Evolutionary conservation across 2,113 vertebrate genomes (phyloP).

Genomic region (Anguilla rostrata): DNA sequence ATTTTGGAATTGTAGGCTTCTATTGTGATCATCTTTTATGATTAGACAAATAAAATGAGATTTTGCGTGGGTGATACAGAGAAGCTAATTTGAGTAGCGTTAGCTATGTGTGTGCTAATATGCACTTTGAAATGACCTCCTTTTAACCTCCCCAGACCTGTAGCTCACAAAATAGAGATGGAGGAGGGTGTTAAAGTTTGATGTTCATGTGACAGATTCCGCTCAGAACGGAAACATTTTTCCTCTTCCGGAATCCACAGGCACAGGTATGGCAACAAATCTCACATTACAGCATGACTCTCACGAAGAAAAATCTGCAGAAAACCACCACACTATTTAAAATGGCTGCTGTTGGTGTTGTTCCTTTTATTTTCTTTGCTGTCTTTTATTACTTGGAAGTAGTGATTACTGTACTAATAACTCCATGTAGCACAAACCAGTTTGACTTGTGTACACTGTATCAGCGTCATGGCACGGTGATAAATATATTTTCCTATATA

Average conservation of each 20-base stretch:
- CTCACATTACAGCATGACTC: slow-evolving; percentile 13
- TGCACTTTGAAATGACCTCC: neutral
- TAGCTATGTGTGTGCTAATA: neutral
- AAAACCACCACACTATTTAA: neutral
- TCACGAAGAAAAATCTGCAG: neutral
- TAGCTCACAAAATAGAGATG: neutral
- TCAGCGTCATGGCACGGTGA: too few species aligned
- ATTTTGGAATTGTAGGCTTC: neutral
- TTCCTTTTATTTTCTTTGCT: neutral
- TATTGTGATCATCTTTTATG: neutral
- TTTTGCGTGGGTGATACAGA: neutral
- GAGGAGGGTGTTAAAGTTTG: neutral
- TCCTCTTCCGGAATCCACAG: slow-evolving; percentile 3
- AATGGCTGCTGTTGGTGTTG: neutral
- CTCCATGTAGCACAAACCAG: neutral
- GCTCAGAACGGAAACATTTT: neutral
- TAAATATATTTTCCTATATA: neutral
- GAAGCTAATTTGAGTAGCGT: neutral
- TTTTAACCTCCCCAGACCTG: neutral
- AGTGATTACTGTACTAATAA: too few species aligned
- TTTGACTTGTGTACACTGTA: neutral
- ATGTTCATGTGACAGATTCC: slow-evolving; percentile 11
- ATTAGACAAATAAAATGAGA: neutral
- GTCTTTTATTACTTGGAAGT: neutral
- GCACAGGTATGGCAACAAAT: neutral